These are phyloP conservation scores for Alces alces DNA, from an alignment of 2,113 vertebrate genomes.

Conservation along the genomic window DNA sequence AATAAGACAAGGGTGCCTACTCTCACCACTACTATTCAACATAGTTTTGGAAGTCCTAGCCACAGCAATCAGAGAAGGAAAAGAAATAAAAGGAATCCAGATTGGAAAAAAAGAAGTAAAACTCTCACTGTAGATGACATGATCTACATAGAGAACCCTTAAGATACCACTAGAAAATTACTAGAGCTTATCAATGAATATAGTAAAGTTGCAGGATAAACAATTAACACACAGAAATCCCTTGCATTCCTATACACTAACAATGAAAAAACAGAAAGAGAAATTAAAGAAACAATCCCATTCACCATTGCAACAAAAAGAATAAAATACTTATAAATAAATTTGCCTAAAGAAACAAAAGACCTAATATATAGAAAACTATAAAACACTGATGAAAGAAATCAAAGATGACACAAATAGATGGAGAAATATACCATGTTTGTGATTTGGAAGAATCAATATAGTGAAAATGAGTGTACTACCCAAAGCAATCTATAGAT, in stretches of 20 bases:
- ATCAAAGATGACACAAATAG: background rate
- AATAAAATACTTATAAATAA: background rate
- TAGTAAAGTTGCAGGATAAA: background rate
- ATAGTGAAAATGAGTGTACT: background rate
- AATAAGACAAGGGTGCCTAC: background rate
- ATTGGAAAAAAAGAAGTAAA: background rate
- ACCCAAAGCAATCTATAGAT: background rate
- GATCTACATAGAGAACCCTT: background rate
- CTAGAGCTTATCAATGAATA: background rate
- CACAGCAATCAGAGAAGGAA: background rate
- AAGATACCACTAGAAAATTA: background rate
- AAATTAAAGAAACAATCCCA: background rate
- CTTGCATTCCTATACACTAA: background rate
- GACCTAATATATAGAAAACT: background rate
- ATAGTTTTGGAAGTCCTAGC: background rate
- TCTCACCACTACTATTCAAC: background rate
- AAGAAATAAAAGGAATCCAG: background rate
- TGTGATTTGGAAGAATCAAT: background rate
- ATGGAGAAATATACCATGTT: background rate
- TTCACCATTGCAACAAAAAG: background rate
- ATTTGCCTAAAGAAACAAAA: background rate
- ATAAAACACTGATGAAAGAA: background rate
- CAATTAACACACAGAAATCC: background rate
- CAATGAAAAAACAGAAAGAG: background rate
- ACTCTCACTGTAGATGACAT: background rate